phyloP scores from a whole-genome alignment of 2,113 vertebrate species.

The Felis catus region F.catus_Fca126_mat1.0 CM031415.1:98807001-98807500 shows the following conservation, averaged over 20 bases:
- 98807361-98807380: neutral
- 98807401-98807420: neutral
- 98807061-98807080: neutral
- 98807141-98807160: neutral
- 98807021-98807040: neutral
- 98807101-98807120: neutral
- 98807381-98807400: neutral
- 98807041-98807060: neutral
- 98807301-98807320: neutral
- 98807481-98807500: neutral
- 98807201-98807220: accelerated
- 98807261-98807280: no score
- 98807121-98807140: neutral
- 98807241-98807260: neutral
- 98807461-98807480: neutral
- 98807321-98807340: neutral
- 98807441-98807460: neutral
- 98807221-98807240: neutral
- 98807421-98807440: neutral
- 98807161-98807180: neutral
- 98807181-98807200: neutral
- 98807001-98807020: neutral
- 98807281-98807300: neutral
- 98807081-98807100: neutral
- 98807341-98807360: neutral